Conservation (phyloP, 1,140 invertebrate genomes). For the Pteromalus puparum region DNA sequence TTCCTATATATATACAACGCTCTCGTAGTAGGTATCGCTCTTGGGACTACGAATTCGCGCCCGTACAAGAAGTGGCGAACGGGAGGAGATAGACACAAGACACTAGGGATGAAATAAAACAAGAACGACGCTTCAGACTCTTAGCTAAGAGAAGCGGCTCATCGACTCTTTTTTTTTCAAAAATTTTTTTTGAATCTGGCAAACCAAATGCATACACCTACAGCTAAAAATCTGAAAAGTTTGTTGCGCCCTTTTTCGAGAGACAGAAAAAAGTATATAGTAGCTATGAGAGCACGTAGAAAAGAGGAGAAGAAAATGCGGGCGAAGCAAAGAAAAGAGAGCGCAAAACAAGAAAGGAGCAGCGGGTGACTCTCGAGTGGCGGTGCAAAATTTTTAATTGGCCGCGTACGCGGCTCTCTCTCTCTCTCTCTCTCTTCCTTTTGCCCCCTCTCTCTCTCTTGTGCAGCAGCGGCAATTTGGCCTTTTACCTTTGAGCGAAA, state of each 20-base stretch:
- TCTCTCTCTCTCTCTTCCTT: too few species aligned
- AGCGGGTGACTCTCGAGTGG: background rate
- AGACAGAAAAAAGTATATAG: background rate
- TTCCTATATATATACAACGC: background rate
- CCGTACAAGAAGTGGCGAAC: background rate
- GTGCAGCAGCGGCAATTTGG: constrained; percentile 6
- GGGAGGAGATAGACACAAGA: constrained; percentile 23
- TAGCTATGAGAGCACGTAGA: background rate
- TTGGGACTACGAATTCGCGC: constrained; percentile 31
- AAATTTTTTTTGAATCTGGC: too few species aligned
- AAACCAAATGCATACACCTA: too few species aligned
- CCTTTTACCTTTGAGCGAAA: constrained; percentile 8
- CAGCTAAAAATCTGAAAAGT: background rate
- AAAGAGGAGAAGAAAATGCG: background rate
- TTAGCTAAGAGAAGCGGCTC: too few species aligned
- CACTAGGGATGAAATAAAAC: constrained; percentile 32
- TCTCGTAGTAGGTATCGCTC: constrained; percentile 23
- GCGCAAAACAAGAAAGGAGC: background rate
- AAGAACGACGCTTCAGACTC: background rate
- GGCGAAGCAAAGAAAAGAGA: background rate
- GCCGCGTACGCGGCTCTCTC: background rate
- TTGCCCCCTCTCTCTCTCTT: background rate
- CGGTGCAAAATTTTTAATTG: constrained; percentile 48
- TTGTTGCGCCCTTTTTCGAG: background rate
- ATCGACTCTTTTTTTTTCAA: too few species aligned